Percentiles rank a stretch among this genome's conserved stretches.
Evolutionary conservation across 2,113 vertebrate species (phyloP).

Genomic region (Oncorhynchus masou): DNA sequence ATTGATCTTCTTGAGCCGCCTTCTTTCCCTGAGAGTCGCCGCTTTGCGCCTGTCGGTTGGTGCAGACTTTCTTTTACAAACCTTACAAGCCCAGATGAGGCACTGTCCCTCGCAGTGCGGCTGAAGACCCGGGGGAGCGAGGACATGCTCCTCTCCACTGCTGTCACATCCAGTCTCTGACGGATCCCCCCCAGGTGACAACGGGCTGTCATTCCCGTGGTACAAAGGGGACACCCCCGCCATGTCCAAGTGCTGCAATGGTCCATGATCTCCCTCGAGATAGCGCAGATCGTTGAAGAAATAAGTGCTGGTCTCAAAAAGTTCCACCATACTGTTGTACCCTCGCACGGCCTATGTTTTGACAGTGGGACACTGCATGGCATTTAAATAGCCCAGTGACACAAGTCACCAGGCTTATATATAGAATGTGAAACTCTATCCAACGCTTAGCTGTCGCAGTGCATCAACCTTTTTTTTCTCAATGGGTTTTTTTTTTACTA

Average conservation of each 20-base stretch:
- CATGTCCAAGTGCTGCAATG: constrained; percentile 88
- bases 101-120: constrained; percentile 92
- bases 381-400: constrained; percentile 97
- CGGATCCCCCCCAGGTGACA: constrained; percentile 85
- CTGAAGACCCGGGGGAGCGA: constrained; percentile 88
- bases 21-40: constrained; percentile 89
- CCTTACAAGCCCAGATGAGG: constrained; percentile 96
- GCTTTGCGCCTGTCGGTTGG: constrained; percentile 93
- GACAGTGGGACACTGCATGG: constrained; percentile 74
- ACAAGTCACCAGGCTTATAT: constrained; percentile 93
- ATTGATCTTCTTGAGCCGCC: constrained; percentile 96
- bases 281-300: constrained; percentile 87
- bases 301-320: constrained; percentile 97
- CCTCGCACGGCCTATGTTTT: constrained; percentile 62
- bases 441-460: constrained; percentile 87
- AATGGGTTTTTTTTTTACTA: constrained; percentile 64
- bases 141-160: constrained; percentile 91
- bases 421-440: constrained; percentile 98
- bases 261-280: constrained; percentile 88
- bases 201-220: constrained; percentile 82
- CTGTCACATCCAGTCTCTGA: constrained; percentile 87
- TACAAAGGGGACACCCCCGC: constrained; percentile 89
- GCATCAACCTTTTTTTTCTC: constrained; percentile 77
- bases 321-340: constrained; percentile 96
- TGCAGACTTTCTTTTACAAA: constrained; percentile 93